Conservation (phyloP, 2,113 vertebrate species). For the Melierax canorus region DNA sequence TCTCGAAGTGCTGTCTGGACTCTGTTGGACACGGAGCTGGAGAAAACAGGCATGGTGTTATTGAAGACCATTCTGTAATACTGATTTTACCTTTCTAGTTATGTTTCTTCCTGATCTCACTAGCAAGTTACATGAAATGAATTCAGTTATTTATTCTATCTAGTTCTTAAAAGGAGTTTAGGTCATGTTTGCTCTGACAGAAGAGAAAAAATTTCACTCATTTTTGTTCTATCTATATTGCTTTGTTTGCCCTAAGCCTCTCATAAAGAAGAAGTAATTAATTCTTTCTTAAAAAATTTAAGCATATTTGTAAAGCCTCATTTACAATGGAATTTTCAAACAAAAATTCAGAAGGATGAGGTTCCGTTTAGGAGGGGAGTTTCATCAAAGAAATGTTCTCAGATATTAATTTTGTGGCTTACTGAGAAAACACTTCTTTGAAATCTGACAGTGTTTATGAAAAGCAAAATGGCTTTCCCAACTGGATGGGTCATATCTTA, state of each 20-base stretch:
- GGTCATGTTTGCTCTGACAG: background rate
- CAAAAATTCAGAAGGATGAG: conserved; percentile 18
- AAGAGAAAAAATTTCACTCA: background rate
- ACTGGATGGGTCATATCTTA: conserved; percentile 24
- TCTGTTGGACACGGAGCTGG: background rate
- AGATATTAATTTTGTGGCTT: background rate
- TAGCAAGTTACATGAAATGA: background rate
- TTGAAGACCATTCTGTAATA: background rate
- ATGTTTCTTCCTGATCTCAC: background rate
- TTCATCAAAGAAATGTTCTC: background rate
- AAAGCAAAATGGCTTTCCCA: conserved; percentile 11
- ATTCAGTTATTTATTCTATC: background rate
- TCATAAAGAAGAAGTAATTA: background rate
- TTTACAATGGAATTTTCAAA: conserved; percentile 26
- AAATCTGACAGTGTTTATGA: conserved; percentile 45
- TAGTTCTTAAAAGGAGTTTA: background rate
- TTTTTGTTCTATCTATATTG: conserved; percentile 19
- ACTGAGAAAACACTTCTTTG: conserved; percentile 44
- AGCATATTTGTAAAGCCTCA: background rate
- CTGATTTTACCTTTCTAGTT: background rate
- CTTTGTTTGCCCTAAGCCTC: background rate
- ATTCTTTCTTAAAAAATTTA: background rate
- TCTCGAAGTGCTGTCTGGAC: background rate
- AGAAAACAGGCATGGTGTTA: background rate
- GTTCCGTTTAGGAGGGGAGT: background rate